These are phyloP conservation scores for Drosophila biarmipes DNA, from an alignment of 1,140 invertebrate genomes.

Conservation along the genomic window DNA sequence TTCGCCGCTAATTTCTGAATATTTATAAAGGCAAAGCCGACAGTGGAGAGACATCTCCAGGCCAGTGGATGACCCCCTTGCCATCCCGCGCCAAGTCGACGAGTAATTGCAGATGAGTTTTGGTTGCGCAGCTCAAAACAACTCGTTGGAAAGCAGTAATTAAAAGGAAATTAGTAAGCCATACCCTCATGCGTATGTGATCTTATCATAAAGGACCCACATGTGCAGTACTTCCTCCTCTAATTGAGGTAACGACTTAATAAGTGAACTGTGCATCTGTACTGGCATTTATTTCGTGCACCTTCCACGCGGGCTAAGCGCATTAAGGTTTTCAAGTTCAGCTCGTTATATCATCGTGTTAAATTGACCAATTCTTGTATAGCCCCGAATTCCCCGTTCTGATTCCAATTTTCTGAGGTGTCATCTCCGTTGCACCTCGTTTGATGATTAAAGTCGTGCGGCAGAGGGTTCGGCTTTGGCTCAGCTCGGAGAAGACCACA, in stretches of 20 bases:
- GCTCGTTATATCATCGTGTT: slow-evolving; percentile 69
- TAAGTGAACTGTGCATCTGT: slow-evolving; percentile 34
- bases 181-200: slow-evolving; percentile 20
- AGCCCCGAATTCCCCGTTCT: slow-evolving; percentile 8
- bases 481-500: slow-evolving; percentile 10
- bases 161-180: slow-evolving; percentile 75
- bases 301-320: slow-evolving; percentile 22
- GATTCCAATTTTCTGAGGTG: slow-evolving; percentile 63
- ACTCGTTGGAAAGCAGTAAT: slow-evolving; percentile 58
- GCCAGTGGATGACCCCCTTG: slow-evolving; percentile 3
- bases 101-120: slow-evolving; percentile 67
- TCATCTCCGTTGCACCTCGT: slow-evolving; percentile 73
- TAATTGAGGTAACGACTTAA: slow-evolving; percentile 71
- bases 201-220: slow-evolving; percentile 23
- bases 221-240: slow-evolving; percentile 58
- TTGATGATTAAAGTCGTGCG: slow-evolving; percentile 59
- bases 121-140: slow-evolving; percentile 47
- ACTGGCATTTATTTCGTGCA: neutral
- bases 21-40: slow-evolving; percentile 76
- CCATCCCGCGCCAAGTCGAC: slow-evolving; percentile 9
- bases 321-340: slow-evolving; percentile 45
- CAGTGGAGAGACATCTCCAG: slow-evolving; percentile 62
- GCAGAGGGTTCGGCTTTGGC: slow-evolving; percentile 10
- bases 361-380: slow-evolving; percentile 66
- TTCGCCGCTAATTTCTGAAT: slow-evolving; percentile 75